Base-by-base conservation (phyloP, 2,888 invertebrate species). In the Drosophila differens region DNA sequence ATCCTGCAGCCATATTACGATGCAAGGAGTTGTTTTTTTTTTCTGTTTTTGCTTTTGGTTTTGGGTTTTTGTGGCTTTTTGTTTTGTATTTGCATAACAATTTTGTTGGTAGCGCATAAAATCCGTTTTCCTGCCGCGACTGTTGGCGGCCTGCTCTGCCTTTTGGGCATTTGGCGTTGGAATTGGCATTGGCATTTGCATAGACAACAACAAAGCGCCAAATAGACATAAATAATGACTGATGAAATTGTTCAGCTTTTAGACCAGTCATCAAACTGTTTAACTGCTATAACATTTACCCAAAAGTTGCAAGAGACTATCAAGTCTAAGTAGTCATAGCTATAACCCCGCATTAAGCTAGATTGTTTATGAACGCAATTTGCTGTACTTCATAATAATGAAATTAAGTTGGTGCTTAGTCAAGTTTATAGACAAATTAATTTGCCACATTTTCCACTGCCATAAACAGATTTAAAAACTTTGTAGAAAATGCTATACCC, bases 201-300 rank as follows among this genome's bases (percentile, higher is more conserved):
- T 75, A 78, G 73, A 78, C 70, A 67, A 59, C 61, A 61, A 59
- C 76, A 73, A 73, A 75, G 59, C 76, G 77, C 78, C 89, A 73
- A 79, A 89, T 74, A 75, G 87, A 89, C 85, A 89, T 90, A 84
- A 90, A 90, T 86, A 89, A 86, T 89, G 83, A 85, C 67, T 75
- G 91, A 91, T 73, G 75, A 66, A 89, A 73, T 79, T 70, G 74
- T 72, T 74, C 68, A 75, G 72, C 71, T 74, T 67, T 76, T 69
- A 52, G 61, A 57, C 33, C 28, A n/a, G 39, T 52, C 54, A 47
- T 44, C 61, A 55, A 54, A 52, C 32, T 52, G 49, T 35, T 57
- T 25, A 37, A 59, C 59, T 33, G n/a, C 60, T 63, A 30, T 47
- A 61, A 54, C 69, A 65, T 32, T 66, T 10, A 41, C 47, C 52